phyloP scores from a whole-genome alignment of 2,888 invertebrate species.

The Tryphoninae sp. region DNA sequence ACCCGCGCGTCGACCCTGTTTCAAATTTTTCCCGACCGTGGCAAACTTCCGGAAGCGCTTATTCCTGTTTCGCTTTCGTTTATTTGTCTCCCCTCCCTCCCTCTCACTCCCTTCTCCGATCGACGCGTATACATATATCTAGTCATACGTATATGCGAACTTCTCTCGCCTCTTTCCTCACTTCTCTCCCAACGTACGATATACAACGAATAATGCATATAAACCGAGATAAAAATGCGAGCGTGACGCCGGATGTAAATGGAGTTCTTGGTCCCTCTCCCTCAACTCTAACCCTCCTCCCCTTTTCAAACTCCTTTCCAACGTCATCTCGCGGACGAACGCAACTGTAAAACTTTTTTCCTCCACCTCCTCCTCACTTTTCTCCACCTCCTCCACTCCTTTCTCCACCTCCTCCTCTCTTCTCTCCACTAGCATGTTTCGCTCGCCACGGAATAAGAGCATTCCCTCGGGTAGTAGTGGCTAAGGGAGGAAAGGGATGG shows the following conservation, averaged over 20 bases:
- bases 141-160: background rate
- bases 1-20: conserved; percentile 16
- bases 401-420: no score
- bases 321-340: conserved; percentile 8
- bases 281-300: background rate
- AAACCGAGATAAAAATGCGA: conserved; percentile 22
- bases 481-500: background rate
- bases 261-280: conserved; percentile 34
- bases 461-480: conserved; percentile 26
- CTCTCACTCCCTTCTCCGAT: background rate
- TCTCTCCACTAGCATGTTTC: background rate
- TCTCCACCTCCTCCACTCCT: no score
- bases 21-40: conserved; percentile 28
- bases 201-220: background rate
- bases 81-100: background rate
- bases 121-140: background rate
- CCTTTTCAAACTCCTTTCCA: background rate
- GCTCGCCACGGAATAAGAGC: background rate
- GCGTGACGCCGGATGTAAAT: conserved; percentile 51
- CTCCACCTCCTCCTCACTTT: no score
- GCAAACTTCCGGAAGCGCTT: conserved; percentile 53
- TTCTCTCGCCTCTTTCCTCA: background rate
- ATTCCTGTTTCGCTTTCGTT: conserved; percentile 30
- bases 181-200: background rate
- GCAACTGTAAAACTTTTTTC: conserved; percentile 39